A percentile compares a stretch with the other conserved stretches of the same genome.
These are phyloP conservation scores for Drosophila conformis DNA, from an alignment of 2,888 invertebrate species.

Conservation along the genomic window DNA sequence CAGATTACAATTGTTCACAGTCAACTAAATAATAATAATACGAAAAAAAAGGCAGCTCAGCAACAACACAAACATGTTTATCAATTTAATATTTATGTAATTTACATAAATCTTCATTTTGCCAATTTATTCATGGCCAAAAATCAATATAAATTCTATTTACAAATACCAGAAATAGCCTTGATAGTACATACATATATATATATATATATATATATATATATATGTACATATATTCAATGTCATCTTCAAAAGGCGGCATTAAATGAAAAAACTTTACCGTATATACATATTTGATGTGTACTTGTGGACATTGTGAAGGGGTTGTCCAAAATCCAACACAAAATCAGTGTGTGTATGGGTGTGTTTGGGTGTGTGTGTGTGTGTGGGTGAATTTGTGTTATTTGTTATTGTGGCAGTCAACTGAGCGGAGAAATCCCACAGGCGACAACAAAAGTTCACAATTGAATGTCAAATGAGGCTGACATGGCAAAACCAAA, in stretches of 20 bases:
- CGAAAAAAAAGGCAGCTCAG: neutral
- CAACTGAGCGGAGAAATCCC: conserved; percentile 27
- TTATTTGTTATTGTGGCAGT: conserved; percentile 1
- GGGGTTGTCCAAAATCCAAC: neutral
- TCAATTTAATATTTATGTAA: neutral
- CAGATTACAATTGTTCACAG: neutral
- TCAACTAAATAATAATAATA: conserved; percentile 9
- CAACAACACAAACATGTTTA: neutral
- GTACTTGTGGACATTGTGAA: conserved; percentile 1
- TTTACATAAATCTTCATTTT: conserved; percentile 1
- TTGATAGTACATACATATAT: neutral
- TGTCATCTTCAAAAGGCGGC: conserved; percentile 1
- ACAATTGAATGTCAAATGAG: conserved; percentile 41
- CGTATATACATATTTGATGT: neutral
- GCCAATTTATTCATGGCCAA: neutral
- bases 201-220: neutral
- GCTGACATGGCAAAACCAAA: conserved; percentile 22
- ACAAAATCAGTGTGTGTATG: neutral
- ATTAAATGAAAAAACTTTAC: conserved; percentile 1
- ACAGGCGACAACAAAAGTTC: conserved; percentile 36
- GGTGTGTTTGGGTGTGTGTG: neutral
- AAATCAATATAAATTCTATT: neutral
- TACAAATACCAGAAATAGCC: neutral
- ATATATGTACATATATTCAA: neutral
- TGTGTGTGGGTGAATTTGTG: neutral